Conservation (phyloP, 2,888 invertebrate genomes). For the Xestia ashworthii region DNA sequence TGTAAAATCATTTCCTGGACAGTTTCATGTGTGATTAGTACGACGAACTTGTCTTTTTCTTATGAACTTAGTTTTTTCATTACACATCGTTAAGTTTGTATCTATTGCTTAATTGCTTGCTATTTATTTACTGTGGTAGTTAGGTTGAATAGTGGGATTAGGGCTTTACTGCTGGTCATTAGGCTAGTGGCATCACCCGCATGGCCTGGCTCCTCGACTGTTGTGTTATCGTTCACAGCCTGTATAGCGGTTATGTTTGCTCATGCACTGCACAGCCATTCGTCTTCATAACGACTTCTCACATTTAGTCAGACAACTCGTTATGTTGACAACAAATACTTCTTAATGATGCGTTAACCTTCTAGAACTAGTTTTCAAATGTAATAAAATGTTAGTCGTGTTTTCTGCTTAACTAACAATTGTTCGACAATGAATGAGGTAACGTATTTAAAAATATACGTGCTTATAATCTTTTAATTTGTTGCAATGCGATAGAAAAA, state of each 20-base stretch:
- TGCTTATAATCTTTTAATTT: background rate
- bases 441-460: background rate
- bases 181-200: constrained; percentile 42
- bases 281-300: constrained; percentile 78
- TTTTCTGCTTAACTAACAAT: constrained; percentile 4
- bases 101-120: constrained; percentile 53
- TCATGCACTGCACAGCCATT: constrained; percentile 65
- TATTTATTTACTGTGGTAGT: constrained; percentile 55
- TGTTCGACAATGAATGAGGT: background rate
- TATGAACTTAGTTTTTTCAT: constrained; percentile 46
- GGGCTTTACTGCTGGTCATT: constrained; percentile 56
- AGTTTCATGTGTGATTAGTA: constrained; percentile 35
- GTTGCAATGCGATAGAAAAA: background rate
- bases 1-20: constrained; percentile 47
- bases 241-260: constrained; percentile 67
- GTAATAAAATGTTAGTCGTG: background rate
- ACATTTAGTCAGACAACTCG: constrained; percentile 69
- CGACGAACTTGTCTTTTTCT: constrained; percentile 28
- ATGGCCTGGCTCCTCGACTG: constrained; percentile 35
- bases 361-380: constrained; percentile 31
- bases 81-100: constrained; percentile 52
- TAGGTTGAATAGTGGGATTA: constrained; percentile 35
- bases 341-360: constrained; percentile 35
- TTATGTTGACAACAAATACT: constrained; percentile 64
- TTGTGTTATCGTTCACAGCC: constrained; percentile 52